A percentile compares a stretch with the other conserved stretches of the same genome.
These are phyloP conservation scores for Drosophila mulleri DNA, from an alignment of 2,888 invertebrate genomes.

Conservation along the genomic window DNA sequence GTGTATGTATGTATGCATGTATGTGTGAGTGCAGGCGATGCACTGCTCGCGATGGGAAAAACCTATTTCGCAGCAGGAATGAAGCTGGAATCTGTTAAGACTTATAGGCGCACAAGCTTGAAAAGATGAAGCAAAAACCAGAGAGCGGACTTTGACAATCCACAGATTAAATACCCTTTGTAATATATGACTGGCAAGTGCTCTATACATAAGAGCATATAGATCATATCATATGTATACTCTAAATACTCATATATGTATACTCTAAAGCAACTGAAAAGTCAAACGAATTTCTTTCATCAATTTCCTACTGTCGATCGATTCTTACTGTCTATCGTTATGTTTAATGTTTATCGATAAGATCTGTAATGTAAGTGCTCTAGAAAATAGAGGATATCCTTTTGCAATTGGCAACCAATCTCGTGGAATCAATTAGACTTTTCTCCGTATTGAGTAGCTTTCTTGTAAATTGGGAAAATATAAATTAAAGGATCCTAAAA, in stretches of 20 bases:
- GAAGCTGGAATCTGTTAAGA: constrained; percentile 14
- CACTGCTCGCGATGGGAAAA: constrained; percentile 13
- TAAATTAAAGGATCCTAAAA: no score
- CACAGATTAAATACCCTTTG: constrained; percentile 5
- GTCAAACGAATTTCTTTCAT: not conserved
- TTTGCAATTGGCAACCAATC: no score
- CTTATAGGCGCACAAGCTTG: constrained; percentile 1
- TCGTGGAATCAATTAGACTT: no score
- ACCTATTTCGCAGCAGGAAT: constrained; percentile 10
- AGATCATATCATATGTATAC: no score
- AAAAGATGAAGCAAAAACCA: not conserved
- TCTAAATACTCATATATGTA: no score
- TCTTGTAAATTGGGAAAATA: no score
- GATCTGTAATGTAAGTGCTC: no score
- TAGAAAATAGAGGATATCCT: no score
- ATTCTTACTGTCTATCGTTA: no score
- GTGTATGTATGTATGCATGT: constrained; percentile 3
- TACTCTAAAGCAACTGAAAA: not conserved
- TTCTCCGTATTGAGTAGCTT: no score
- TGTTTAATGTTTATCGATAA: no score
- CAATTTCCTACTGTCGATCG: no score
- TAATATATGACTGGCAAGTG: not conserved
- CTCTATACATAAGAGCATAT: not conserved
- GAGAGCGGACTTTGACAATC: not conserved
- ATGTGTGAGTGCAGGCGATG: not conserved